Base-by-base conservation (phyloP, 2,888 invertebrate species). In the Pachliopta kotzebuea region DNA sequence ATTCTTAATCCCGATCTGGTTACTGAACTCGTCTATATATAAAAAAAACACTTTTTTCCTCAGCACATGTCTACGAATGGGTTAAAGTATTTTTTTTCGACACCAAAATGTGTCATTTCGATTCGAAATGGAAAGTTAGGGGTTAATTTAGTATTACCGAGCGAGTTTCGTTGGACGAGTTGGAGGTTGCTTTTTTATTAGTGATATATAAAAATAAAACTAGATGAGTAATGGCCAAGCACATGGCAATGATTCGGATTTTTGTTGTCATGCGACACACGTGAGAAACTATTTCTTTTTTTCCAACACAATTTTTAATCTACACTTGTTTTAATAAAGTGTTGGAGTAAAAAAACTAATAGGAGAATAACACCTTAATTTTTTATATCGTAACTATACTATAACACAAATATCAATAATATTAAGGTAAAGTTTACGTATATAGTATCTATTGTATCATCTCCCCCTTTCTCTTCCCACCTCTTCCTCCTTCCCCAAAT, bases 101-200 rank as follows among this genome's bases (percentile, higher is more conserved):
- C 37, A 29, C 67, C 67, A 79, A 81, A 84, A 88, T 84, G 81
- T 84, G 87, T 84, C 88, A 88, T 90, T 88, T 82, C 81, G 75
- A 88, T 88, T 88, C 76, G 85, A 85, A 87, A 88, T 87, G 88
- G 84, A 82, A 84, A 87, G 85, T 90, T 75, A 83, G 84, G 78
- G 80, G 84, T 85, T 85, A 85, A 87, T 86, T 82, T 85, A 86
- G 84, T 86, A 82, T 84, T 84, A 79, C 77, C 72, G 74, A 76
- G 77, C 67, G 78, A 68, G 75, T 78, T 80, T 79, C 76, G 76
- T 73, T 69, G 74, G 72, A 73, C 73, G 74, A 77, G 29, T 42
- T 75, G 74, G 11, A 37, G 37, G 37, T 37, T 37, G 74, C 70
- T 72, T 76, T 77, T 77, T 49, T 78, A 77, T 77, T 70, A 70